Evolutionary conservation across 2,113 vertebrate genomes (phyloP), one percentile per base, ranked within the genome.

Genomic region (Nibea coibor): DNA sequence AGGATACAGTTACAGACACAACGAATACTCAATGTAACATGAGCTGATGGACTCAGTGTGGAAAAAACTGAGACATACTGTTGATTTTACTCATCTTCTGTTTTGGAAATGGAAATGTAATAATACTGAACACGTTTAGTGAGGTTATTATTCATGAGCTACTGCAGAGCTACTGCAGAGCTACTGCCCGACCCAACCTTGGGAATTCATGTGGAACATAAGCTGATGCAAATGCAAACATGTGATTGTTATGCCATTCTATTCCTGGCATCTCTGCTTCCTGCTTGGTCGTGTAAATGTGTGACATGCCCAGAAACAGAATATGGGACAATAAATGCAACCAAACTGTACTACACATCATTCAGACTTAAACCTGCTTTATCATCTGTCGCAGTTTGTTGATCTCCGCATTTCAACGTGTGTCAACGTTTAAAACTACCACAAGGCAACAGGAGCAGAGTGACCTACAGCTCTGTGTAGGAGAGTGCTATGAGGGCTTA

Each of bases 381-480:
- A 43, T 10, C 19, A 24, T 22, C 67, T 51, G 43, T n/a, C 16
- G 47, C n/a, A n/a, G 7, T 24, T 17, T 4, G 53, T 31, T 20
- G 10, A 48, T 9, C 14, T 22, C 19, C 2, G 42, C 11, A 24
- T 17, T 11, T 54, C 7, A 42, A 15, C 51, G 24, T 1, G 4
- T 20, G 22, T 14, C 31, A 75, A 42, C 3, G 12, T 9, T 51
- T 5, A 51, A 71, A 70, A 28, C 20, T 28, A 5, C 54, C 11
- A 50, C 12, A 5, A 9, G 16, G 39, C 19, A 17, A 11, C 43
- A 22, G 31, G 22, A 39, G 43, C 77, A 61, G 67, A 75, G 39
- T 10, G 17, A 43, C n/a, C 26, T 4, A 16, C 17, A 69, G 78
- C 28, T 66, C 45, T 64, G 78, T 59, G 51, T 10, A 72, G 56